These are phyloP conservation scores for Streptopelia turtur DNA, from an alignment of 2,797 vertebrate genomes.

Conservation along the genomic window DNA sequence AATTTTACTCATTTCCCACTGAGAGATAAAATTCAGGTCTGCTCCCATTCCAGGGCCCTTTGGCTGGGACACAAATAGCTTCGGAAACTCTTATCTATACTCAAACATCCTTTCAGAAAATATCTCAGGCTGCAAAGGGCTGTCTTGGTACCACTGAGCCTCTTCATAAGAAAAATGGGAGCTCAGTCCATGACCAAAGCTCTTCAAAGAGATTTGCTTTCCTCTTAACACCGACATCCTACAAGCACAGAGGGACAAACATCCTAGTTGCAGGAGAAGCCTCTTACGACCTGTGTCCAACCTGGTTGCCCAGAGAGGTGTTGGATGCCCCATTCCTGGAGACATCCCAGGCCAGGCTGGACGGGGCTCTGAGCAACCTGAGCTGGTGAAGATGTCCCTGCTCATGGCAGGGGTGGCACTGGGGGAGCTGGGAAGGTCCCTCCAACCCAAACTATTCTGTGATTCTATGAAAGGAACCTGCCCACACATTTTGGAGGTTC, in stretches of 20 bases:
- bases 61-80: slow-evolving; percentile 52
- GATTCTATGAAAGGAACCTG: background rate
- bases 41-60: slow-evolving; percentile 26
- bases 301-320: too few species aligned
- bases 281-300: background rate
- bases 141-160: background rate
- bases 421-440: too few species aligned
- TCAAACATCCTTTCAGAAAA: slow-evolving; percentile 26
- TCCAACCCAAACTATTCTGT: too few species aligned
- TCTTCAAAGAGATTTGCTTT: background rate
- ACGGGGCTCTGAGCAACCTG: too few species aligned
- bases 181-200: background rate
- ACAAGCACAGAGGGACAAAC: background rate
- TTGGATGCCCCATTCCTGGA: too few species aligned
- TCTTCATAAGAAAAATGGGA: background rate
- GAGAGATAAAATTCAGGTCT: slow-evolving; percentile 61
- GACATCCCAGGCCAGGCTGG: too few species aligned
- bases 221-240: background rate
- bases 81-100: slow-evolving; percentile 53
- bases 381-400: too few species aligned
- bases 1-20: slow-evolving; percentile 56
- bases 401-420: too few species aligned
- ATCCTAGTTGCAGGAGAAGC: background rate
- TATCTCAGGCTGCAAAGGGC: background rate
- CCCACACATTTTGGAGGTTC: background rate